Evolutionary conservation across 30 jellyfish, hydroid and myxozoan species (phyloP), one percentile per base, ranked within the genome.

Genomic region (Hydractinia symbiolongicarpus): DNA sequence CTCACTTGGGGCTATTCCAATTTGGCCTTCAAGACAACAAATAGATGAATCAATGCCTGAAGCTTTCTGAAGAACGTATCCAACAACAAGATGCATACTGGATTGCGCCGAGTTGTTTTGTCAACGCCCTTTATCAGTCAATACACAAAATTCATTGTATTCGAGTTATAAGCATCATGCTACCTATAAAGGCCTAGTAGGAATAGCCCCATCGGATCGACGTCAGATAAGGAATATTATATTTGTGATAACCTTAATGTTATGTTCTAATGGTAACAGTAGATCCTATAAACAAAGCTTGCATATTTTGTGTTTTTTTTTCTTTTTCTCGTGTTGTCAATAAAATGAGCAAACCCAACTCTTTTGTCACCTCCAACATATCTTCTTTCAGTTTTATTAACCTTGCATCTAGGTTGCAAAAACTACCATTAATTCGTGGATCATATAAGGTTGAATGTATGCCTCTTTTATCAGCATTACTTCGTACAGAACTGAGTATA

Each of bases 51-150:
- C 78, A 44, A 86, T 86, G 95, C 93, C 95, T 17, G 79, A 17
- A 9, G 0, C 50, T 55, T 87, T 87, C 73, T 49, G 82, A 64
- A 62, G 68, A 13, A 72, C 89, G 10, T 82, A 55, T 66, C 89
- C 94, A 66, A n/a, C 60, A 56, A 81, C 83, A 82, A 51, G 88
- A 20, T 72, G 82, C 79, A 82, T 87, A 7, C 72, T 82, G 17
- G 88, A 87, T 66, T 87, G 94, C 66, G 81, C 94, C 8, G 94
- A 87, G 66, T 76, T 81, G 30, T 61, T 82, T 53, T 82, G 95
- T 66, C 95, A 87, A 66, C 56, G 82, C 61, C 90, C 91, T 15
- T 79, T 86, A 8, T 61, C 86, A 15, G 77, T 79, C 30, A 74
- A 51, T 17, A 72, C 58, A 44, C 92, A 86, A 57, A 67, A 87